Conservation (phyloP, 2,113 vertebrate genomes). For the Sarotherodon lohbergeri region DNA sequence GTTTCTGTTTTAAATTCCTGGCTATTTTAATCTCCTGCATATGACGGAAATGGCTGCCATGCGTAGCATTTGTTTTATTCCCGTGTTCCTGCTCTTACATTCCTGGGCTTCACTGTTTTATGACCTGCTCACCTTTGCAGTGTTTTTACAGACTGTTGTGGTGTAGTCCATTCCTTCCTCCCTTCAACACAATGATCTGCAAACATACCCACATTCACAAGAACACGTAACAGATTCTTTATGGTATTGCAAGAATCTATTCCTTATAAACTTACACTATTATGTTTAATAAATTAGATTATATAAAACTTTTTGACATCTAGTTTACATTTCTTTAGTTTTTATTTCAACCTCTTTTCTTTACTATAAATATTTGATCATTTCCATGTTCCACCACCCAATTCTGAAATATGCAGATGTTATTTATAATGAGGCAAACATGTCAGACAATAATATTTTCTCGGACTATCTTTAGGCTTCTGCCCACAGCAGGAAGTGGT, state of each 20-base stretch:
- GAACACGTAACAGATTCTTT: neutral
- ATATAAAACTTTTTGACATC: neutral
- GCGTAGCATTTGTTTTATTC: neutral
- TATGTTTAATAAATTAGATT: neutral
- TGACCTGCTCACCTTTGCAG: conserved; percentile 8
- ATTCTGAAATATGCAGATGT: neutral
- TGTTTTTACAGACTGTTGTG: neutral
- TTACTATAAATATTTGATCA: neutral
- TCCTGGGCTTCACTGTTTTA: conserved; percentile 4
- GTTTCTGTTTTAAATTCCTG: neutral
- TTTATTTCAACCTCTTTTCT: neutral
- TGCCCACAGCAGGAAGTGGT: conserved; percentile 24
- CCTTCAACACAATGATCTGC: neutral
- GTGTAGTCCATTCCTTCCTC: conserved; percentile 15
- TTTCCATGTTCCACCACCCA: neutral
- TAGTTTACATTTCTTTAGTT: neutral
- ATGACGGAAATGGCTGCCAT: neutral
- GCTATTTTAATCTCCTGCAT: neutral
- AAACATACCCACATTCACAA: neutral
- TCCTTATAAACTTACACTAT: neutral
- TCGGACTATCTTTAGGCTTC: conserved; percentile 21
- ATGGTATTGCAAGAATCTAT: neutral
- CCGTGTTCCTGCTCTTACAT: neutral
- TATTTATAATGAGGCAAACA: conserved; percentile 11
- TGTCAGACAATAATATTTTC: conserved; percentile 28